phyloP scores from a whole-genome alignment of 2,797 vertebrate species.

The Neosalanx taihuensis region DNA sequence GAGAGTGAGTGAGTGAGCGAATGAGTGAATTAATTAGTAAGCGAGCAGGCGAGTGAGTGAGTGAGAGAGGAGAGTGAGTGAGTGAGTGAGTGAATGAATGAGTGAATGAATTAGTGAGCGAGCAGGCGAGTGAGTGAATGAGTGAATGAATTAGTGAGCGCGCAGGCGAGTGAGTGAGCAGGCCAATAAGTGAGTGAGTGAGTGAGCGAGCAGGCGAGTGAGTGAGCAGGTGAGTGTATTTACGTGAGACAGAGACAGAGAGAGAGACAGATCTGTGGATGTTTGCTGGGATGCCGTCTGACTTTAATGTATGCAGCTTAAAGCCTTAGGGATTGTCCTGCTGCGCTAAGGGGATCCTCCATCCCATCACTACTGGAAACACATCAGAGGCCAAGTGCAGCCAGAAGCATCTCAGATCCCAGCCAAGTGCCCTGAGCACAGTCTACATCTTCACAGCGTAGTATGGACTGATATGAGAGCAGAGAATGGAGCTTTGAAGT shows the following conservation, averaged over 20 bases:
- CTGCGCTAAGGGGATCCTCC: conserved; percentile 10
- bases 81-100: too few relatives aligned
- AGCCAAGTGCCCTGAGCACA: conserved; percentile 9
- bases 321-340: conserved; percentile 5
- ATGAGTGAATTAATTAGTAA: too few relatives aligned
- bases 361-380: conserved; percentile 24
- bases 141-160: neutral
- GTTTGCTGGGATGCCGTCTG: conserved; percentile 11
- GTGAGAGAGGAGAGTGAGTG: neutral
- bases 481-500: conserved; percentile 24
- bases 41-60: too few relatives aligned
- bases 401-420: conserved; percentile 28
- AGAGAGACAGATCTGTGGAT: conserved; percentile 8
- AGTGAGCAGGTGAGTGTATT: too few relatives aligned
- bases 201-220: too few relatives aligned
- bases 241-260: neutral
- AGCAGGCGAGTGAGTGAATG: neutral
- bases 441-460: conserved; percentile 22
- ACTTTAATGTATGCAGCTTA: conserved; percentile 6
- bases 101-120: too few relatives aligned
- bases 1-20: neutral
- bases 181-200: neutral
- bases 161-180: too few relatives aligned
- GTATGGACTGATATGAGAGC: conserved; percentile 6
- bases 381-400: conserved; percentile 23